Evolutionary conservation across 1,140 invertebrate species (phyloP), one percentile per base, ranked within the genome.

Genomic region (Drosophila busckii): DNA sequence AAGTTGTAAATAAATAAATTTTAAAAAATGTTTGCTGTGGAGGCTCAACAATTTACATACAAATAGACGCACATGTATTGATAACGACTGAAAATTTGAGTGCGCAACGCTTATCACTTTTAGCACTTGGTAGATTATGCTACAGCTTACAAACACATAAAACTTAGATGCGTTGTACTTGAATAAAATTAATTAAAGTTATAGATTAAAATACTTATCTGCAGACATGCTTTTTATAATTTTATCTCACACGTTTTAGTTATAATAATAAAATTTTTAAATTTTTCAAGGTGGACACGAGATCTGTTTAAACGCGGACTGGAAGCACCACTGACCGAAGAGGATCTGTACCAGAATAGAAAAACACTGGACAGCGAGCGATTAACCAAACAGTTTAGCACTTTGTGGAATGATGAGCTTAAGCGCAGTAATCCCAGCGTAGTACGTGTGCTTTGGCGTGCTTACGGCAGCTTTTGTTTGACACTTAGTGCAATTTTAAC

Each of bases 361-460:
- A 66, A 75, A 23, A 56, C 61, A 1, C 38, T 87, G 15, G 78
- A 83, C 46, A 85, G 83, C 20, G 84, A 84, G 42, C 34, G 68
- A 4, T 70, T 84, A 17, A 84, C 84, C 1, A 68, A 70, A 10
- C 80, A 65, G 13, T 87, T 87, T n/a, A 50, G 29, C 15, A 60
- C 71, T 1, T 16, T 87, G 15, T 87, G 86, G 86, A 67, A 61
- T 29, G 83, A 66, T 67, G 80, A 69, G 59, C 56, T 23, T 34
- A 84, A 70, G 48, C 78, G 65, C 4, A 84, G 54, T 58, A 86
- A 88, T 35, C 91, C 91, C 2, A 91, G 90, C 59, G 71, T 92
- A 13, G 26, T 89, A 4, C 87, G 88, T 58, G 89, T 89, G 17
- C 75, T 92, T 9, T 60, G 88, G 3, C 88, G 80, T 62, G 89